Percentiles rank a stretch among this genome's conserved stretches.
These are phyloP conservation scores for Meganola albula DNA, from an alignment of 2,888 invertebrate genomes.

Conservation along the genomic window DNA sequence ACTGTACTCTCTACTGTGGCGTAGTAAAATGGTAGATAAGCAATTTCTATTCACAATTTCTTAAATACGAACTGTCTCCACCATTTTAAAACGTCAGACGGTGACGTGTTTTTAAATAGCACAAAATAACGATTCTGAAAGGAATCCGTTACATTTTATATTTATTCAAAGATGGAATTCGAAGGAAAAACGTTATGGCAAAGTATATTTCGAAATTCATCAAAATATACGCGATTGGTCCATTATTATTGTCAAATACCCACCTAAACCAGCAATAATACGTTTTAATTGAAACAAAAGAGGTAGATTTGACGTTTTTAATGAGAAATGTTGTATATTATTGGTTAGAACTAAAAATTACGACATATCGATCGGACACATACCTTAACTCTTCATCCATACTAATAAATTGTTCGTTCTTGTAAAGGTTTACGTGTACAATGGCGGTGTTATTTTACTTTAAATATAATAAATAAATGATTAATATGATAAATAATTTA, in stretches of 20 bases:
- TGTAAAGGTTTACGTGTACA: constrained; percentile 18
- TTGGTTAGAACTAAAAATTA: constrained; percentile 52
- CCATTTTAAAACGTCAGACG: too few species aligned
- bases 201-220: constrained; percentile 32
- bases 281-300: constrained; percentile 10
- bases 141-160: constrained; percentile 72
- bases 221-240: constrained; percentile 18
- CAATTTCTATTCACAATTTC: too few species aligned
- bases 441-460: constrained; percentile 33
- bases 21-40: too few species aligned
- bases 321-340: constrained; percentile 26
- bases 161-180: constrained; percentile 73
- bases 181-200: constrained; percentile 68
- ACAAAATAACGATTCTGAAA: constrained; percentile 46
- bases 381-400: constrained; percentile 64
- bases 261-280: constrained; percentile 10
- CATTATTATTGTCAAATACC: constrained; percentile 10
- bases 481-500: constrained; percentile 32
- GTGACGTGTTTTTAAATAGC: constrained; percentile 11
- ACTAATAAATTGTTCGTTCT: constrained; percentile 51
- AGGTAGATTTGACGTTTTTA: constrained; percentile 18
- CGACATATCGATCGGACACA: constrained; percentile 69
- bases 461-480: constrained; percentile 29
- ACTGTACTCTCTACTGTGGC: too few species aligned
- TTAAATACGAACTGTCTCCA: too few species aligned